Evolutionary conservation across 2,113 vertebrate genomes (phyloP), one percentile per base, ranked within the genome.

Genomic region (Channa argus): DNA sequence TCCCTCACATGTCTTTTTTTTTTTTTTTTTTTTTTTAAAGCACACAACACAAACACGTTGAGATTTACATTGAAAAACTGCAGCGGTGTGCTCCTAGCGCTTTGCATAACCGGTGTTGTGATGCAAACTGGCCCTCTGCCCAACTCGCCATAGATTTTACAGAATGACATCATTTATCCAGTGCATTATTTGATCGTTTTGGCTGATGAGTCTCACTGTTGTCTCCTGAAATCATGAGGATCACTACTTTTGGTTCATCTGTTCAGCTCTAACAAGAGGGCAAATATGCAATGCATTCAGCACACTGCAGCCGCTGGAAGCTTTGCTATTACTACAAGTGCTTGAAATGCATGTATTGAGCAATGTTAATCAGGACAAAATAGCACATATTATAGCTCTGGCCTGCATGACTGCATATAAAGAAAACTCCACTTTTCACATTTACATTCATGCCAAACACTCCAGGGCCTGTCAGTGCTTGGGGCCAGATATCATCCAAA

Each of bases 101-200:
- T 89, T 90, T 89, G 85, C 85, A 89, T 89, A 81, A 81, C 70
- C 68, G 55, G 77, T 63, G 88, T 71, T 66, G 79, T 68, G 50
- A 53, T 79, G 84, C 68, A 77, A 78, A 47, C 79, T 89, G 88
- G 85, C 90, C 68, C 54, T 12, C 44, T 65, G 88, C 90, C 91
- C 86, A 82, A 80, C 86, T 88, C 86, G 81, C 86, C 84, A 56
- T 74, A 82, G 83, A 82, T 88, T 87, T 79, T 83, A 75, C 65
- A 86, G 77, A 64, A 79, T 88, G 90, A 90, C 87, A 90, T 90
- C 83, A 91, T 91, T 90, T 88, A 91, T 87, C 73, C 85, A 41
- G 60, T 63, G 75, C 83, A 84, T 88, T 86, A 89, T 90, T 90
- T 89, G 83, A 87, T 89, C 88, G 86, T 91, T 88, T 90, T 81